Evolutionary conservation across 2,113 vertebrate genomes (phyloP).

Genomic region (Neodontobutis hainanensis): DNA sequence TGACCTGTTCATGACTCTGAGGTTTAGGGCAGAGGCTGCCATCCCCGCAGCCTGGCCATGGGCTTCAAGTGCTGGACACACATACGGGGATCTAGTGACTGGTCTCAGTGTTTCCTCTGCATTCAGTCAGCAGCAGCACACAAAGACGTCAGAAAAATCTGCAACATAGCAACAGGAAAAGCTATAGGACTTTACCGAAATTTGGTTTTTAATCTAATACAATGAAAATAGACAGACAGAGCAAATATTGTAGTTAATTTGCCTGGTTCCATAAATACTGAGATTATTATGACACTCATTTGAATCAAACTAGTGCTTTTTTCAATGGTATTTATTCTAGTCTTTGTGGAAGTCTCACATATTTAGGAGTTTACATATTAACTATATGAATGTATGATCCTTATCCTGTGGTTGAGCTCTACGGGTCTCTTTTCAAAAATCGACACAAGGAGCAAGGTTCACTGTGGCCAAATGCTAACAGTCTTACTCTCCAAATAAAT

Average conservation of each 20-base stretch:
- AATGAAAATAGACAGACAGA: neutral
- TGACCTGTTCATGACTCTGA: constrained; percentile 74
- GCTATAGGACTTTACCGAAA: too few relatives aligned
- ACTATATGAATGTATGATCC: neutral
- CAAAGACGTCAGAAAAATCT: neutral
- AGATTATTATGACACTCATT: constrained; percentile 24
- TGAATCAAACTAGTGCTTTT: constrained; percentile 18
- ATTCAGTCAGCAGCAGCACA: constrained; percentile 19
- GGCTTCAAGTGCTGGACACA: constrained; percentile 62
- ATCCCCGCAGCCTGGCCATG: constrained; percentile 71
- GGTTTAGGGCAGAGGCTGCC: constrained; percentile 73
- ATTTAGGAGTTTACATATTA: neutral
- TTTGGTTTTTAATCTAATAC: neutral
- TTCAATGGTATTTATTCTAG: too few relatives aligned
- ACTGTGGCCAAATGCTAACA: neutral
- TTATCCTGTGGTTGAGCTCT: too few relatives aligned
- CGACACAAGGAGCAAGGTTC: neutral
- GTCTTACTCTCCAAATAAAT: neutral
- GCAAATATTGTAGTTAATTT: constrained; percentile 7
- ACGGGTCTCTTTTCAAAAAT: constrained; percentile 5
- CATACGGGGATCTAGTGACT: constrained; percentile 58
- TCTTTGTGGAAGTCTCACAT: neutral
- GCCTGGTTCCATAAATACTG: constrained; percentile 9
- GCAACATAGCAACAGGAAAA: neutral
- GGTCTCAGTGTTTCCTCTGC: constrained; percentile 32